Base-by-base conservation (phyloP, 2,797 vertebrate genomes). In the Lithobates pipiens region DNA sequence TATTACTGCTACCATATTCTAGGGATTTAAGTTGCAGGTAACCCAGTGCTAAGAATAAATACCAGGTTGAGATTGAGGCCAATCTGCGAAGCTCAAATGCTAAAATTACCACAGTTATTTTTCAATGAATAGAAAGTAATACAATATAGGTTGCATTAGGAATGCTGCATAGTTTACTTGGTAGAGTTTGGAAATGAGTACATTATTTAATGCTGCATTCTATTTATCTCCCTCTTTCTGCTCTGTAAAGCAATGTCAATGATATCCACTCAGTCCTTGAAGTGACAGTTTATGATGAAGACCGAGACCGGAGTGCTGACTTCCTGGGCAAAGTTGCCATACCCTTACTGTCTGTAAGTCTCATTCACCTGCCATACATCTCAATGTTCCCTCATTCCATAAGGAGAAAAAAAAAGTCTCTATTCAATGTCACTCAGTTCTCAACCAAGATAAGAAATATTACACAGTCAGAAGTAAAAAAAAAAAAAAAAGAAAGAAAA, bases 301-400 rank as follows among this genome's bases (percentile, higher is more conserved):
- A 99, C 92, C 94, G 98, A 39, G 98, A 99, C 93, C 94, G 97
- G 86, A 98, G 95, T 32, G 98, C 97, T 69, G 98, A 99, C 94
- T 99, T 99, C 90, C 95, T 99, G 92, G 98, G 98, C 88, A 99
- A 98, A 96, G 97, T 99, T 92, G 96, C 96, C 76, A 98, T 99
- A 93, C 98, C 98, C 57, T 90, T 99, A 92, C 94, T 99, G 90
- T 96, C 95, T 90, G 98, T 99, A 95, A 99, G 98, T 97, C 93
- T 92, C 90, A 91, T 89, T 88, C 88, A 91, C 90, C 89, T 90
- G 89, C 82, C 88, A 88, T 15, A 82, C 85, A 18, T 23, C 87
- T 90, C 90, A 88, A 85, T 90, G 88, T 92, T 92, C 90, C 91
- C 91, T 90, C 81, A 75, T 78, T 89, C 90, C 88, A 90, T 88